A percentile compares a stretch with the other conserved stretches of the same genome.
These are phyloP conservation scores for Panagrolaimus sp. DNA, from an alignment of 1,140 invertebrate genomes.

Conservation along the genomic window DNA sequence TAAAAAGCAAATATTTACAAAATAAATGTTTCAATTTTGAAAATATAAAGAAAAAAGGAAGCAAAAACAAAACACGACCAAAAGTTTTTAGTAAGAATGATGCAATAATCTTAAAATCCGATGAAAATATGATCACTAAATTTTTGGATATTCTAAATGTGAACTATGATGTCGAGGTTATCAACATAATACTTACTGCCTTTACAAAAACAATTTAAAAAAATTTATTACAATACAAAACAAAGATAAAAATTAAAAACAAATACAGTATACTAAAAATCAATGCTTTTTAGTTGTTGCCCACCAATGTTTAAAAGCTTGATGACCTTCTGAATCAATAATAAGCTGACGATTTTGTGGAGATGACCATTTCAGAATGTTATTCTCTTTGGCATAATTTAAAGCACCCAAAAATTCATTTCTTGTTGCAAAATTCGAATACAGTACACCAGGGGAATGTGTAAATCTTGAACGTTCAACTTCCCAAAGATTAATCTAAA, in stretches of 20 bases:
- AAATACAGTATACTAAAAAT: slow-evolving; percentile 72
- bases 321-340: not conserved
- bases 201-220: too few relatives aligned
- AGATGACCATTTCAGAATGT: not conserved
- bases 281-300: slow-evolving; percentile 76
- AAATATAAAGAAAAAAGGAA: too few relatives aligned
- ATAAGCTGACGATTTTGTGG: not conserved
- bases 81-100: too few relatives aligned
- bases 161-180: too few relatives aligned
- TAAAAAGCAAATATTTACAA: too few relatives aligned
- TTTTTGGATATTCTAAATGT: too few relatives aligned
- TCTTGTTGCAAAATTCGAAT: not conserved
- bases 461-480: slow-evolving; percentile 5
- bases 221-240: not conserved
- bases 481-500: slow-evolving; percentile 15
- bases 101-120: too few relatives aligned
- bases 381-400: not conserved
- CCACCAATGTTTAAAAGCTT: slow-evolving; percentile 4
- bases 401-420: not conserved
- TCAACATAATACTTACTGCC: too few relatives aligned
- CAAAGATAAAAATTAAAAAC: not conserved
- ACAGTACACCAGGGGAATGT: not conserved
- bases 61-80: too few relatives aligned
- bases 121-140: too few relatives aligned
- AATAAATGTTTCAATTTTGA: too few relatives aligned